phyloP scores from a whole-genome alignment of 2,113 vertebrate genomes.

The Noctilio leporinus region DNA sequence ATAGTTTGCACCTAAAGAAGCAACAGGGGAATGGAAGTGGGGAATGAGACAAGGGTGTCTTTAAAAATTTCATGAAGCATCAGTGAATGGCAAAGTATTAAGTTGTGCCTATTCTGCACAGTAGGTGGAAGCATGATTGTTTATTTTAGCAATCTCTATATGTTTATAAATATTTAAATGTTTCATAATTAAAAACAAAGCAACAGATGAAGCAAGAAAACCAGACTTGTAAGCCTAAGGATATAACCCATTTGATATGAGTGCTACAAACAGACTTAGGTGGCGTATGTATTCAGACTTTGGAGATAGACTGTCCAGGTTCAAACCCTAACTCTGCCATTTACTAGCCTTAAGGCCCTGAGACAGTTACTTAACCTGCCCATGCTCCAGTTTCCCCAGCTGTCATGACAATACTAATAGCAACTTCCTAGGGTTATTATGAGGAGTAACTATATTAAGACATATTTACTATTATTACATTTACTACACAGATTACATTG shows the following conservation, averaged over 20 bases:
- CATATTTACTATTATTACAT: not conserved
- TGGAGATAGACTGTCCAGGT: not conserved
- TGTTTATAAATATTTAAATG: conserved; percentile 30
- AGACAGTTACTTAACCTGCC: not conserved
- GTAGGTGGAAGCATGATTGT: not conserved
- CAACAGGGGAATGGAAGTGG: not conserved
- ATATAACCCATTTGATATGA: not conserved
- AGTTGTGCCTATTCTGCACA: conserved; percentile 12
- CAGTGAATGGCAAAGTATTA: not conserved
- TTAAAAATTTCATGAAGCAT: not conserved
- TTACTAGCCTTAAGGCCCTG: not conserved
- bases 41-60: not conserved
- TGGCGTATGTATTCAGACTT: not conserved
- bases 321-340: not conserved
- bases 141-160: not conserved
- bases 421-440: not conserved
- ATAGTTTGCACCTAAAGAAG: not conserved
- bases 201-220: not conserved
- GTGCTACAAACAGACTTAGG: not conserved
- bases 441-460: conserved; percentile 3
- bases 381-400: not conserved
- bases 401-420: not conserved
- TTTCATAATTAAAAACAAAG: not conserved
- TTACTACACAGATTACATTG: not conserved
- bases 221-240: not conserved